phyloP scores from a whole-genome alignment of 2,113 vertebrate species.

The Irena cyanogastra region DNA sequence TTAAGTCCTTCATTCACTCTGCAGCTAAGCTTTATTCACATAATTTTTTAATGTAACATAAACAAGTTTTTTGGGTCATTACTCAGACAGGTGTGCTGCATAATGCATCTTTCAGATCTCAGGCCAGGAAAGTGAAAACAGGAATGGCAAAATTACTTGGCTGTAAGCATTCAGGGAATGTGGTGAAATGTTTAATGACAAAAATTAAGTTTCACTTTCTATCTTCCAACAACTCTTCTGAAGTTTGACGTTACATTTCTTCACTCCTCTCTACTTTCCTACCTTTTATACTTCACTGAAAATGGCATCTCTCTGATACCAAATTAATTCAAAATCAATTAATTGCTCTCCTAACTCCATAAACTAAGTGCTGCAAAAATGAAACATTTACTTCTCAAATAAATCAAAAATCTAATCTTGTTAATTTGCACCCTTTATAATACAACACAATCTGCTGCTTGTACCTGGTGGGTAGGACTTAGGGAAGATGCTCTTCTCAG shows the following conservation, averaged over 20 bases:
- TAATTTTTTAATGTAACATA: conserved; percentile 50
- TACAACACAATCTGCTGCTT: not conserved
- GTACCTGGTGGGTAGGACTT: not conserved
- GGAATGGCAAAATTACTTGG: not conserved
- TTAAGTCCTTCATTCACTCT: conserved; percentile 38
- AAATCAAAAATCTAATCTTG: not conserved
- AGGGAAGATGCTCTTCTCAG: not conserved
- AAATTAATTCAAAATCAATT: not conserved
- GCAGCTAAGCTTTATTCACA: conserved; percentile 40
- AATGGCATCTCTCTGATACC: not conserved
- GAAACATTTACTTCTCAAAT: not conserved
- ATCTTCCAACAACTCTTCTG: not conserved
- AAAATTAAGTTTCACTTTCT: not conserved
- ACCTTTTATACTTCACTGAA: not conserved
- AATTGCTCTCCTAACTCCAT: not conserved
- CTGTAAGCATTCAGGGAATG: not conserved
- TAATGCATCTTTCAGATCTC: not conserved
- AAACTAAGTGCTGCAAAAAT: not conserved
- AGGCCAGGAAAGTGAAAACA: conserved; percentile 2
- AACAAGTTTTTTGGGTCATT: conserved; percentile 57
- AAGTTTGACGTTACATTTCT: not conserved
- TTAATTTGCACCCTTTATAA: not conserved
- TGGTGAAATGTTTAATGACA: not conserved
- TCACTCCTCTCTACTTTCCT: not conserved
- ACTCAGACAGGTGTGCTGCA: conserved; percentile 40